Conservation (phyloP, 2,113 vertebrate species). For the Scytalopus superciliaris region DNA sequence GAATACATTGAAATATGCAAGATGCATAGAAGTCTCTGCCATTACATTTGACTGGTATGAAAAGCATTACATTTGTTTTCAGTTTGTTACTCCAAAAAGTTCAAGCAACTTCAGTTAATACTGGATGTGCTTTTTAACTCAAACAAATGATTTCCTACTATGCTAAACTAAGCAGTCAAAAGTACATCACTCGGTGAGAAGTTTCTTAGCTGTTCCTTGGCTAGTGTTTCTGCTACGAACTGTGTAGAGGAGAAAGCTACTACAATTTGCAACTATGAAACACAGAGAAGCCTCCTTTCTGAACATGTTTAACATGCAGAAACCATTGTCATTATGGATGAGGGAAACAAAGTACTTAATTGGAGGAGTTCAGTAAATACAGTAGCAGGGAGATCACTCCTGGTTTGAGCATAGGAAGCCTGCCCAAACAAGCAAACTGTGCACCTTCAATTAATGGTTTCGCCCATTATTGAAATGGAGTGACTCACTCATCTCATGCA, state of each 20-base stretch:
- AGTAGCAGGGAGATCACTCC: slow-evolving; percentile 21
- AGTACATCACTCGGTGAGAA: not conserved
- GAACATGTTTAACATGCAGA: not conserved
- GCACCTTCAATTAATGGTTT: slow-evolving; percentile 38
- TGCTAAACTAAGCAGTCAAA: not conserved
- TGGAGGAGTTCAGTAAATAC: slow-evolving; percentile 24
- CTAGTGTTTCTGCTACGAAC: not conserved
- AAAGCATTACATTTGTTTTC: not conserved
- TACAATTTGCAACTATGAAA: not conserved
- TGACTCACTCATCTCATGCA: slow-evolving; percentile 22
- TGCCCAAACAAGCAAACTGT: slow-evolving; percentile 30
- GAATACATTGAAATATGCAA: not conserved
- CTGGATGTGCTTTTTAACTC: not conserved
- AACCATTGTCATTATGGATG: not conserved
- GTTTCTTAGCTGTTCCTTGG: not conserved
- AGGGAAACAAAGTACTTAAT: slow-evolving; percentile 31
- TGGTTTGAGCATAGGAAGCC: not conserved
- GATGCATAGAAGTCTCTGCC: not conserved
- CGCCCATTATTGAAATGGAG: not conserved
- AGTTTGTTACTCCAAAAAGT: not conserved
- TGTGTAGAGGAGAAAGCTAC: not conserved
- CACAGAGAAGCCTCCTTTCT: not conserved
- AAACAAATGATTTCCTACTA: not conserved
- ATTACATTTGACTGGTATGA: not conserved
- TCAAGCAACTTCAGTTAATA: not conserved